A percentile compares a stretch with the other conserved stretches of the same genome.
Evolutionary conservation across 1,140 invertebrate genomes (phyloP).

Genomic region (Globodera ellingtonae): DNA sequence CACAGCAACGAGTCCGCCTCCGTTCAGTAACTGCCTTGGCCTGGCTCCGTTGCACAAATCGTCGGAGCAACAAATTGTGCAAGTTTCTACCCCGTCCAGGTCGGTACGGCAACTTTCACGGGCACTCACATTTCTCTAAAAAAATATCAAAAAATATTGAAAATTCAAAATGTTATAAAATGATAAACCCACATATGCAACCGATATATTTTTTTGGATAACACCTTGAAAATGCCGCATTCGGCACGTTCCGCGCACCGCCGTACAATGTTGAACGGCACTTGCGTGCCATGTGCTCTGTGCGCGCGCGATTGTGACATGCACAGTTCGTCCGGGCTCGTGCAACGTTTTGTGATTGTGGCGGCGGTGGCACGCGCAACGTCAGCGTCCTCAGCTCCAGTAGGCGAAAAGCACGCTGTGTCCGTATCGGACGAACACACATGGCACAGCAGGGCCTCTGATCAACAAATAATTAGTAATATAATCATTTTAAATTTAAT

Average conservation of each 20-base stretch:
- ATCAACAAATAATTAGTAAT: too few relatives aligned
- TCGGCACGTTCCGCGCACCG: neutral
- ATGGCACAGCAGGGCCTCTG: neutral
- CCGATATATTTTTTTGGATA: neutral
- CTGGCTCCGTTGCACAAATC: constrained; percentile 9
- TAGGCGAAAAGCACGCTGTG: neutral
- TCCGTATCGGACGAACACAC: neutral
- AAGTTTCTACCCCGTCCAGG: constrained; percentile 10
- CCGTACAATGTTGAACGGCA: neutral
- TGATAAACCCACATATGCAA: neutral
- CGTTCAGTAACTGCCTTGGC: constrained; percentile 14
- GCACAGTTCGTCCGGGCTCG: neutral
- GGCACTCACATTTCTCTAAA: constrained; percentile 7
- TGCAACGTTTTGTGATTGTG: neutral
- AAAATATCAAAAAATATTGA: neutral
- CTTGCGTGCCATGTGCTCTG: neutral
- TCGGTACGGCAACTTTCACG: constrained; percentile 16
- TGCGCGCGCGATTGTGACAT: neutral
- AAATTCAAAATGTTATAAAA: neutral
- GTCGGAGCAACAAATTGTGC: constrained; percentile 18
- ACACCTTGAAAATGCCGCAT: neutral
- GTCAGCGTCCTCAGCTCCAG: neutral
- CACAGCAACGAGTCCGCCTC: neutral
- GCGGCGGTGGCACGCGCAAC: too few relatives aligned
- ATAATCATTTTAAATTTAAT: too few relatives aligned